These are phyloP conservation scores for Sakesphorus luctuosus DNA, from an alignment of 2,113 vertebrate genomes.

Conservation along the genomic window DNA sequence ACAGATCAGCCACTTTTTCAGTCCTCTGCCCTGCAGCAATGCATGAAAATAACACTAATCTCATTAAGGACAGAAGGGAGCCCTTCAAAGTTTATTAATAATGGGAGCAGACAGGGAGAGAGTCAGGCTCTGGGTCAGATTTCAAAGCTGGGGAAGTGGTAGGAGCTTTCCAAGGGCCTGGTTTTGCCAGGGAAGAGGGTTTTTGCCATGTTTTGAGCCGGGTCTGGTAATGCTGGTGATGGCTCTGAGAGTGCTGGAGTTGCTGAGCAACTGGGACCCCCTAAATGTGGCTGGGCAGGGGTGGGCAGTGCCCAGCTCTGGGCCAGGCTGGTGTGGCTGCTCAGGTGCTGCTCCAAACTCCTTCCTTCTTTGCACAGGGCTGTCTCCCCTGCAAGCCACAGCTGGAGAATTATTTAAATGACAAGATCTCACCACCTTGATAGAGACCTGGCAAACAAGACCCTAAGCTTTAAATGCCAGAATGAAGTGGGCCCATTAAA, in stretches of 20 bases:
- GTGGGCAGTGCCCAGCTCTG: background rate
- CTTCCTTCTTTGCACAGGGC: background rate
- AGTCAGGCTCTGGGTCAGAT: constrained; percentile 60
- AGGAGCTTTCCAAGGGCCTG: constrained; percentile 16
- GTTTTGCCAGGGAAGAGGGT: background rate
- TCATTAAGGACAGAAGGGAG: constrained; percentile 76
- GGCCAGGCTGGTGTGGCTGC: background rate
- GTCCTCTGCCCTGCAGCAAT: constrained; percentile 62
- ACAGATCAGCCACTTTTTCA: constrained; percentile 68
- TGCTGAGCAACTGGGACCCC: background rate
- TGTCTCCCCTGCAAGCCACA: background rate
- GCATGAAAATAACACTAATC: constrained; percentile 76
- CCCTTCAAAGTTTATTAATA: constrained; percentile 76
- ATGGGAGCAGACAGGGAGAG: constrained; percentile 67
- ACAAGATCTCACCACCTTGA: background rate
- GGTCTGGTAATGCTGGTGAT: background rate
- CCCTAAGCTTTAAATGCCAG: background rate
- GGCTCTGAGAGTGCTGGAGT: background rate
- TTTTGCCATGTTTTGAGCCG: background rate
- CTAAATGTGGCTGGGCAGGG: background rate
- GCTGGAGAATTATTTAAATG: background rate
- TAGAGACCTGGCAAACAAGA: background rate
- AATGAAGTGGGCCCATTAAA: fast-evolving
- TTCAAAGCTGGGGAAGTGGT: constrained; percentile 67
- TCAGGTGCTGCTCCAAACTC: background rate